Evolutionary conservation across 1,140 invertebrate genomes (phyloP), one percentile per base, ranked within the genome.

Genomic region (Achatina immaculata): DNA sequence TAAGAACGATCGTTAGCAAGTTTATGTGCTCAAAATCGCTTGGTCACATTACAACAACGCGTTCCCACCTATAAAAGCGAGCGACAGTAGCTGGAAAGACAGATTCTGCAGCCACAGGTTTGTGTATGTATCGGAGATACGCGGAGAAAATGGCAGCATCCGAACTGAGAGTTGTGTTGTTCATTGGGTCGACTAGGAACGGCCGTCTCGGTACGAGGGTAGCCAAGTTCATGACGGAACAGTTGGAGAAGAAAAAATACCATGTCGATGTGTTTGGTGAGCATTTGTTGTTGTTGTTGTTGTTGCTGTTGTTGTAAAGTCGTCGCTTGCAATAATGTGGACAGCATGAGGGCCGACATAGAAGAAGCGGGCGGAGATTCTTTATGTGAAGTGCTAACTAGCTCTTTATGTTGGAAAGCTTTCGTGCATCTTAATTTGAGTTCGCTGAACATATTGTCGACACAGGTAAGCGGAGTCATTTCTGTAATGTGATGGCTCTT

Each of bases 161-260:
- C 6, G 81, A 72, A 11, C 51, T 88, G 16, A 88, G 86, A 69
- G 58, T 85, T 24, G 80, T 86, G 0, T 24, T 89, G 19, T 88
- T 89, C 42, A 77, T 88, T 24, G 87, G 88, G 2, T 82, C 84
- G 11, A 83, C 83, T 1, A 75, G 88, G 28, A 86, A 88, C 45
- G 86, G 85, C 14, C 62, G 88, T 73, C n/a, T 88, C 0, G 87
- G 88, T 16, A 28, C 82, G 11, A 82, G 88, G 48, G 86, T 88
- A 0, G 84, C 86, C 4, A 87, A 82, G 42, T 89, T 89, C 55
- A 87, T 91, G n/a, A 65, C 86, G 75, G 84, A 85, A 31, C 66
- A 86, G 14, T 68, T 90, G 7, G 84, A 88, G 79, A 73, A 82
- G 36, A 82, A 45, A n/a, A 81, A 81, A 42, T 78, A 81, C 71